A percentile compares a stretch with the other conserved stretches of the same genome.
These are phyloP conservation scores for Helicoverpa zea DNA, from an alignment of 1,140 invertebrate genomes.

Conservation along the genomic window DNA sequence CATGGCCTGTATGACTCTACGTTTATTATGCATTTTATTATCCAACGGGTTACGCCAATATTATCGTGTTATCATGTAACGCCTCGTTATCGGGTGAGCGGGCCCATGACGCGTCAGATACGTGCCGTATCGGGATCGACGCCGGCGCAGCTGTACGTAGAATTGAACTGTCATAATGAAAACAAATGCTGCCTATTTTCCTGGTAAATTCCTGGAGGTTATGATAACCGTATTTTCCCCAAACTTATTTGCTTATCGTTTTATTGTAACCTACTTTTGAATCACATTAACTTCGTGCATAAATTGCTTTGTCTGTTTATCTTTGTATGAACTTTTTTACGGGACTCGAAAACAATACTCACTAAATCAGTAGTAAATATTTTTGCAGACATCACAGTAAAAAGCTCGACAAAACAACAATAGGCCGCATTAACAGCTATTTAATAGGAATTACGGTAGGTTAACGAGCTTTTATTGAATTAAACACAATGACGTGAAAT, in stretches of 20 bases:
- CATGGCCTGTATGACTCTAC: not conserved
- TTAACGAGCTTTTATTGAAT: constrained; percentile 49
- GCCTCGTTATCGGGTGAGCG: not conserved
- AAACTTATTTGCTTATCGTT: not conserved
- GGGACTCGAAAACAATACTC: not conserved
- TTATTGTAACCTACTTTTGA: not conserved
- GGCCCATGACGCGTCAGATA: constrained; percentile 22
- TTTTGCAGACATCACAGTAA: constrained; percentile 31
- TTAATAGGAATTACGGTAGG: constrained; percentile 38
- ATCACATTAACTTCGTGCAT: too few species aligned
- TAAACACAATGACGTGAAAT: constrained; percentile 44
- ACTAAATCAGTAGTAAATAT: constrained; percentile 23
- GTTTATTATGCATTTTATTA: constrained; percentile 13
- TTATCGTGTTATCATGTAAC: constrained; percentile 29
- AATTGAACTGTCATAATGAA: constrained; percentile 3
- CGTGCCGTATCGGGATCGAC: constrained; percentile 56
- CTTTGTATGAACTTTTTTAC: not conserved
- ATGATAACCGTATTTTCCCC: not conserved
- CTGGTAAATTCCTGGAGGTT: not conserved
- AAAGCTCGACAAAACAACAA: constrained; percentile 8
- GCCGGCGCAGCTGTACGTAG: constrained; percentile 49
- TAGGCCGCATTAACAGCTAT: constrained; percentile 35
- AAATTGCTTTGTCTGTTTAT: too few species aligned
- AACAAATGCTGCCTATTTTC: constrained; percentile 32
- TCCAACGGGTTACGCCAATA: not conserved